These are phyloP conservation scores for Drosophila paranaensis DNA, from an alignment of 2,888 invertebrate genomes.

Conservation along the genomic window DNA sequence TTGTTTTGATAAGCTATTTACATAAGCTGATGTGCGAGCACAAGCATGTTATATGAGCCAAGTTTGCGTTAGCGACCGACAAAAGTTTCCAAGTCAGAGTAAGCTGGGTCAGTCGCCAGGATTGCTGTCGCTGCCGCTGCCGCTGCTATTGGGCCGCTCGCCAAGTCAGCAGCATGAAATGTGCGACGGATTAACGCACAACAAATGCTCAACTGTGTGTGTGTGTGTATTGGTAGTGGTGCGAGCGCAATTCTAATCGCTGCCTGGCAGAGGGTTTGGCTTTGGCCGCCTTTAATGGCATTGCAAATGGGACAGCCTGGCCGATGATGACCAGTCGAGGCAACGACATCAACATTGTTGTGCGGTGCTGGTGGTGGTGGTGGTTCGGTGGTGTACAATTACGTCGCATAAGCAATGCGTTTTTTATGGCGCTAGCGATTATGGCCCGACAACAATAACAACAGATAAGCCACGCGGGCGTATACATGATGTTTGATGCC, in stretches of 20 bases:
- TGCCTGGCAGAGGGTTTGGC: background rate
- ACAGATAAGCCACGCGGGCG: conserved; percentile 70
- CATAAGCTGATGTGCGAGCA: conserved; percentile 67
- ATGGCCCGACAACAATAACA: conserved; percentile 56
- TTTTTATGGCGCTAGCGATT: conserved; percentile 75
- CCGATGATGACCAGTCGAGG: conserved; percentile 56
- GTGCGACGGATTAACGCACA: conserved; percentile 75
- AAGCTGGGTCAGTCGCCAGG: conserved; percentile 47
- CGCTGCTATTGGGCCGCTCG: conserved; percentile 35
- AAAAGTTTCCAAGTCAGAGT: conserved; percentile 50
- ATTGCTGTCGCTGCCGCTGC: conserved; percentile 1
- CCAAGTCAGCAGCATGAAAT: conserved; percentile 66
- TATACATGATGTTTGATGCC: conserved; percentile 71
- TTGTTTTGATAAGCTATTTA: conserved; percentile 70
- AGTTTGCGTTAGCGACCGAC: conserved; percentile 36
- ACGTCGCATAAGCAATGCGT: conserved; percentile 80
- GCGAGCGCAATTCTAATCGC: conserved; percentile 15
- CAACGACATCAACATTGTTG: conserved; percentile 32
- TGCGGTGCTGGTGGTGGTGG: conserved; percentile 9
- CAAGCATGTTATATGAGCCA: conserved; percentile 60
- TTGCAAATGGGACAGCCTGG: conserved; percentile 66
- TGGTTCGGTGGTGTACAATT: conserved; percentile 69
- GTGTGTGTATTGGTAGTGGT: background rate
- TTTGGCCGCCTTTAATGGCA: conserved; percentile 75
- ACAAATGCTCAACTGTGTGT: conserved; percentile 38